phyloP scores from a whole-genome alignment of 2,113 vertebrate species.

The Lonchura striata region DNA sequence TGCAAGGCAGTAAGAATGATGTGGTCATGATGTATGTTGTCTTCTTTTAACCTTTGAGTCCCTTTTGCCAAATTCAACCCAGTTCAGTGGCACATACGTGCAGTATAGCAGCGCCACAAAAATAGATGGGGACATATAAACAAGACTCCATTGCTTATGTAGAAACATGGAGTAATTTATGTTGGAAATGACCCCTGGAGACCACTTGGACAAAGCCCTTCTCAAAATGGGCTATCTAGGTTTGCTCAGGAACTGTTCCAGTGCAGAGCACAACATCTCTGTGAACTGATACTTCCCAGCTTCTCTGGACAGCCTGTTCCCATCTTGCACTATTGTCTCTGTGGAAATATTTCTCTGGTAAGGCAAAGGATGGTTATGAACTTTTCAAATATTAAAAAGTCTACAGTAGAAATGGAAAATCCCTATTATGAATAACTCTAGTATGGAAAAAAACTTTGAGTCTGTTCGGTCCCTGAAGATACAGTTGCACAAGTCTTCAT shows the following conservation, averaged over 20 bases:
- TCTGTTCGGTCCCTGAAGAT: not conserved
- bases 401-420: not conserved
- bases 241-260: not conserved
- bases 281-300: not conserved
- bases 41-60: not conserved
- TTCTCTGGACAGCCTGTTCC: not conserved
- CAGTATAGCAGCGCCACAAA: not conserved
- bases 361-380: not conserved
- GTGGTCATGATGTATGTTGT: not conserved
- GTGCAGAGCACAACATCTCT: not conserved
- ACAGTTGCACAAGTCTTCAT: not conserved
- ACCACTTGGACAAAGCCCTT: not conserved
- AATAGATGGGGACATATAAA: not conserved
- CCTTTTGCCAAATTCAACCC: not conserved
- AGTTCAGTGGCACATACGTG: not conserved
- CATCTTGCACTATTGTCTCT: not conserved
- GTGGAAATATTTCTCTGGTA: not conserved
- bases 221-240: not conserved
- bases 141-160: not conserved
- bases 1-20: not conserved
- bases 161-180: not conserved
- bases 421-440: not conserved
- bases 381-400: not conserved
- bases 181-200: not conserved
- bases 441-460: not conserved